Evolutionary conservation across 2,888 invertebrate genomes (phyloP).

Genomic region (Melanargia galathea): DNA sequence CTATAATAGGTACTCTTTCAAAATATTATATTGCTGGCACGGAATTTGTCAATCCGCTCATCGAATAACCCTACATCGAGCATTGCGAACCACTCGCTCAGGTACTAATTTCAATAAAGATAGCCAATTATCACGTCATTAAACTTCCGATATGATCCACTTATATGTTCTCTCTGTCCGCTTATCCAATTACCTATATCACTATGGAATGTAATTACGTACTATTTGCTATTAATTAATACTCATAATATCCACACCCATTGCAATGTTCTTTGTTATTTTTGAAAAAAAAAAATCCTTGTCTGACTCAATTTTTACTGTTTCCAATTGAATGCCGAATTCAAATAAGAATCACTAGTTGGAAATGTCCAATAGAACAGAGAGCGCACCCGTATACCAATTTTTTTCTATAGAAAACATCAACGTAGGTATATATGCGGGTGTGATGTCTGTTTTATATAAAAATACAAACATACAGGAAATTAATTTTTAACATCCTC

Average conservation of each 20-base stretch:
- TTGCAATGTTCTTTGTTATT: neutral
- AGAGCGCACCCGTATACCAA: too few relatives aligned
- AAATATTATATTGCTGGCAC: too few relatives aligned
- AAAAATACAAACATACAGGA: too few relatives aligned
- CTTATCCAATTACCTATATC: conserved; percentile 4
- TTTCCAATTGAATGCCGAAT: too few relatives aligned
- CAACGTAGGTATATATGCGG: too few relatives aligned
- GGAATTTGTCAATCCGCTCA: neutral
- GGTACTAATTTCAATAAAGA: conserved; percentile 11
- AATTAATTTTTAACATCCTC: too few relatives aligned
- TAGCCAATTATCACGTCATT: conserved; percentile 13
- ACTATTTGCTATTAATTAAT: conserved; percentile 11
- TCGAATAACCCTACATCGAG: neutral
- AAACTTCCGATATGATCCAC: conserved; percentile 14
- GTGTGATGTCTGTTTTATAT: too few relatives aligned
- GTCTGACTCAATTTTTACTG: too few relatives aligned
- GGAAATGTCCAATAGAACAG: too few relatives aligned
- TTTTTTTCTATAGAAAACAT: too few relatives aligned
- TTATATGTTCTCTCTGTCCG: neutral
- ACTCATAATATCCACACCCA: neutral
- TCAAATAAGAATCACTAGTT: too few relatives aligned
- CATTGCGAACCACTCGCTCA: neutral
- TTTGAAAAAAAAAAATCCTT: neutral
- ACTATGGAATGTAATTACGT: neutral
- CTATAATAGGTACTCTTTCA: too few relatives aligned